Conservation (phyloP, 2,113 vertebrate genomes). For the Syngnathus scovelli region DNA sequence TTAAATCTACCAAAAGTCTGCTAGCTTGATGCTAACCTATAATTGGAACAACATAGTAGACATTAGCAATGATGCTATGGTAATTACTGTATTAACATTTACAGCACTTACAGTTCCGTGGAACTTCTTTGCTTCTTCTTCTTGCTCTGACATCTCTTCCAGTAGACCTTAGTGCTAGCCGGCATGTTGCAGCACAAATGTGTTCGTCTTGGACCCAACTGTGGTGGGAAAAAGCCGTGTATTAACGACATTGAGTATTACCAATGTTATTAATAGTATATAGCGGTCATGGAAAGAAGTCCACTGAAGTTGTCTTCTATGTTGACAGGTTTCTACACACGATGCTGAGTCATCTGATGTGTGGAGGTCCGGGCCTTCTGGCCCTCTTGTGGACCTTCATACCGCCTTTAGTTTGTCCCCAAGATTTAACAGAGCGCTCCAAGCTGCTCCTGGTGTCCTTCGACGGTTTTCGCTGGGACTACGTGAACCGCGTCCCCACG, state of each 20-base stretch:
- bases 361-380: constrained; percentile 23
- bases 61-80: no score
- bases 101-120: no score
- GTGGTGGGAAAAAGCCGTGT: no score
- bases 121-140: no score
- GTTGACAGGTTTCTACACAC: not conserved
- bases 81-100: no score
- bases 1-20: not conserved
- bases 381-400: constrained; percentile 35
- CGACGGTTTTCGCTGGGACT: constrained; percentile 92
- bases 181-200: no score
- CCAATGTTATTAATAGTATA: not conserved
- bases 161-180: no score
- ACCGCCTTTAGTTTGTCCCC: constrained; percentile 35
- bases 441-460: constrained; percentile 84
- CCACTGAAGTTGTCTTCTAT: not conserved
- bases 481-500: constrained; percentile 75
- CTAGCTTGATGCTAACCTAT: no score
- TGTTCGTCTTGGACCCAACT: no score
- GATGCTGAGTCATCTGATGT: not conserved
- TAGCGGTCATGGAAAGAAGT: not conserved
- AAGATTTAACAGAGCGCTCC: constrained; percentile 26
- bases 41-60: no score
- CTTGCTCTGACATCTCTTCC: no score
- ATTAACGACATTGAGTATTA: not conserved